phyloP scores from a whole-genome alignment of 1,140 invertebrate species.

The Nomia melanderi region DNA sequence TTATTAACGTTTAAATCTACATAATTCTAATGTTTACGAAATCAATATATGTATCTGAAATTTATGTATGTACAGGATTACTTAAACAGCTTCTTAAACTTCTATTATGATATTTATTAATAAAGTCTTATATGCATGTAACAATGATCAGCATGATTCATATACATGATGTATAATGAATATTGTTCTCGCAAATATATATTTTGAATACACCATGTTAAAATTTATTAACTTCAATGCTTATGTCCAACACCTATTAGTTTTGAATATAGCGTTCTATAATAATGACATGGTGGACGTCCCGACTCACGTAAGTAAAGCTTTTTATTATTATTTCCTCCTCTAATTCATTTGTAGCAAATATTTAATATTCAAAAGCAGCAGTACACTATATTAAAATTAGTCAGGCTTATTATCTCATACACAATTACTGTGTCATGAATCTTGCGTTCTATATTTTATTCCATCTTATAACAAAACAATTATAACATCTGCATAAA shows the following conservation, averaged over 20 bases:
- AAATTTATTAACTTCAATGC: slow-evolving; percentile 60
- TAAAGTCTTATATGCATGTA: slow-evolving; percentile 65
- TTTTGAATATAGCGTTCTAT: slow-evolving; percentile 36
- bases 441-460: slow-evolving; percentile 28
- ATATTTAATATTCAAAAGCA: slow-evolving; percentile 36
- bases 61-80: slow-evolving; percentile 28
- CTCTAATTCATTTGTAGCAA: slow-evolving; percentile 24
- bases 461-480: slow-evolving; percentile 50
- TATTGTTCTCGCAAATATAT: slow-evolving; percentile 64
- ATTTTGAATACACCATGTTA: slow-evolving; percentile 59
- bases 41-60: neutral
- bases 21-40: slow-evolving; percentile 1
- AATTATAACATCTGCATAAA: slow-evolving; percentile 52
- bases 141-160: slow-evolving; percentile 60
- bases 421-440: slow-evolving; percentile 5
- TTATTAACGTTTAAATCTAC: neutral
- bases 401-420: slow-evolving; percentile 48
- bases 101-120: slow-evolving; percentile 63
- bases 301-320: slow-evolving; percentile 31
- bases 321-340: slow-evolving; percentile 26
- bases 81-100: slow-evolving; percentile 46
- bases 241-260: slow-evolving; percentile 60
- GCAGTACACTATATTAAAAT: slow-evolving; percentile 38
- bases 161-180: slow-evolving; percentile 59
- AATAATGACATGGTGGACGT: slow-evolving; percentile 41